phyloP scores from a whole-genome alignment of 2,888 invertebrate species.

The Apodemia mormo region DNA sequence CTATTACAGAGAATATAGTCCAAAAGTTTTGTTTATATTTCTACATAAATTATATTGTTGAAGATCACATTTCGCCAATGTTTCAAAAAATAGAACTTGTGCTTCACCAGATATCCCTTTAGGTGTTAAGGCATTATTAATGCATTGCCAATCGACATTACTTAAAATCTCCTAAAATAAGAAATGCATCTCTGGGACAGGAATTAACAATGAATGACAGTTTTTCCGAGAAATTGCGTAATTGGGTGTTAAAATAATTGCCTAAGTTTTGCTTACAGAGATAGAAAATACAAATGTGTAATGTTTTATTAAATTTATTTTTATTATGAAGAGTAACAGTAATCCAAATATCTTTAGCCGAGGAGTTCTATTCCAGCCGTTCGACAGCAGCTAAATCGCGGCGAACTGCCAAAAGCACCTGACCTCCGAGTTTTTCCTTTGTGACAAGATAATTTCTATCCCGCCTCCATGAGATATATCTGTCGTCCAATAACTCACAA shows the following conservation, averaged over 20 bases:
- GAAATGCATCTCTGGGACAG: conserved; percentile 3
- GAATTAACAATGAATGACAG: not conserved
- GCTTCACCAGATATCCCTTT: not conserved
- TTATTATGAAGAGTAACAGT: not conserved
- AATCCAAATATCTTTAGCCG: conserved; percentile 10
- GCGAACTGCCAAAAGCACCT: conserved; percentile 3
- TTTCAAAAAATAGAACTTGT: conserved; percentile 6
- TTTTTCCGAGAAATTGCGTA: not conserved
- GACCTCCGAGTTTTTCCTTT: not conserved
- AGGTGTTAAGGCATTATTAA: not conserved
- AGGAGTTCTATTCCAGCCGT: conserved; percentile 5
- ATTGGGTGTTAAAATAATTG: not conserved
- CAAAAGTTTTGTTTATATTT: conserved; percentile 25
- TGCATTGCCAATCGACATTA: conserved; percentile 6
- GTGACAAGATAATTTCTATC: conserved; percentile 7
- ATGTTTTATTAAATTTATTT: not conserved
- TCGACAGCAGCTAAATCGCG: not conserved
- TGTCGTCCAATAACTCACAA: conserved; percentile 3
- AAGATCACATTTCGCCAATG: conserved; percentile 19
- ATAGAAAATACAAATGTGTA: conserved; percentile 17
- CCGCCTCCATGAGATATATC: conserved; percentile 1
- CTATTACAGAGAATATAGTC: conserved; percentile 29
- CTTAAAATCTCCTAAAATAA: conserved; percentile 12
- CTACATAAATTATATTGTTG: conserved; percentile 23
- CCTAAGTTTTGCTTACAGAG: conserved; percentile 14